Evolutionary conservation across 2,113 vertebrate species (phyloP).

Genomic region (Oenanthe oenanthe): DNA sequence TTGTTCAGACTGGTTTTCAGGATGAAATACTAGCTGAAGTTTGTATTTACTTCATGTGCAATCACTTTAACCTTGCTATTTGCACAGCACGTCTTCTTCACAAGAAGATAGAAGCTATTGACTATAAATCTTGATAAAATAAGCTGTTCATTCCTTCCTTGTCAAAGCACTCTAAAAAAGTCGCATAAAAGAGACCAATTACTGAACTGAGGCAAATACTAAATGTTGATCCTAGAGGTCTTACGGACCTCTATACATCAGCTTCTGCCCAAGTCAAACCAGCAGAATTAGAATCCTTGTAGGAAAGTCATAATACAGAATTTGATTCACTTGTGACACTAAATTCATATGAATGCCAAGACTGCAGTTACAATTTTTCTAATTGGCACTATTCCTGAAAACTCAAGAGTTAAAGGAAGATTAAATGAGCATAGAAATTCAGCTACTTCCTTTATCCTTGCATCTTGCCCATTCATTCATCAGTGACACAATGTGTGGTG

Average conservation of each 20-base stretch:
- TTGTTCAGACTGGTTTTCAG: conserved; percentile 73
- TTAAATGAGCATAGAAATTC: neutral
- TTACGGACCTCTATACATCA: neutral
- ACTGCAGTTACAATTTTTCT: neutral
- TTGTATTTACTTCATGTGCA: conserved; percentile 79
- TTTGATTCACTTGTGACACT: conserved; percentile 8
- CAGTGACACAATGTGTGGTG: neutral
- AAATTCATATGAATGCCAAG: conserved; percentile 6
- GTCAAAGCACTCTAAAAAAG: conserved; percentile 69
- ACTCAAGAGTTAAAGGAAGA: neutral
- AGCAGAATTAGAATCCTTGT: neutral
- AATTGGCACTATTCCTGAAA: neutral
- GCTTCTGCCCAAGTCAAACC: neutral
- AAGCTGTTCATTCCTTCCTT: conserved; percentile 78
- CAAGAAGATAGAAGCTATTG: conserved; percentile 68
- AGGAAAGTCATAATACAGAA: conserved; percentile 28
- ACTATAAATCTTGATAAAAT: conserved; percentile 80
- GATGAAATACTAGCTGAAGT: conserved; percentile 81
- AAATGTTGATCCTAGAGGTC: neutral
- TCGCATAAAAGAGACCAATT: conserved; percentile 72
- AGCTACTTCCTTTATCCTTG: neutral
- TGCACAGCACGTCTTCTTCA: conserved; percentile 77
- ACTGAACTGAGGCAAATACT: conserved; percentile 68
- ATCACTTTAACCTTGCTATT: conserved; percentile 81
- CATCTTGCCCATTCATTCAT: neutral